phyloP scores from a whole-genome alignment of 2,888 invertebrate species.

The Bhutanitis thaidina region DNA sequence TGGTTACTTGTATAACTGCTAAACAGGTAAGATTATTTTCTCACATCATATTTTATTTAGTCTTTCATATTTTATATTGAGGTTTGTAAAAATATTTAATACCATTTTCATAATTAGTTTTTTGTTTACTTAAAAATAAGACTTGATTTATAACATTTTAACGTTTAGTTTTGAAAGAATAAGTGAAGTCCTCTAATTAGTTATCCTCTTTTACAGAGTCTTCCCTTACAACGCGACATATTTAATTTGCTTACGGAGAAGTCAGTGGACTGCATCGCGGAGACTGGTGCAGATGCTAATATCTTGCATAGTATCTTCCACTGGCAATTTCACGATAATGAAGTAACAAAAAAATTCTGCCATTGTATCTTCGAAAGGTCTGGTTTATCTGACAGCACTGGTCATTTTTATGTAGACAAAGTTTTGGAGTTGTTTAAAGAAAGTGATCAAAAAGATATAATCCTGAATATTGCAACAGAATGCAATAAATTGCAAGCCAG shows the following conservation, averaged over 20 bases:
- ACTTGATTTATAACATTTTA: too few relatives aligned
- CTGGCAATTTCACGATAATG: constrained; percentile 43
- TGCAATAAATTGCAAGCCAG: constrained; percentile 8
- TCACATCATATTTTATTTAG: too few relatives aligned
- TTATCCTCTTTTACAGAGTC: too few relatives aligned
- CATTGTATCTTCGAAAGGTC: constrained; percentile 48
- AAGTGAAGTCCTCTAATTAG: too few relatives aligned
- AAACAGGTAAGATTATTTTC: too few relatives aligned
- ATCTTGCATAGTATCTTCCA: constrained; percentile 31
- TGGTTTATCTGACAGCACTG: constrained; percentile 35
- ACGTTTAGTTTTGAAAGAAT: too few relatives aligned
- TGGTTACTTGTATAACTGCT: too few relatives aligned
- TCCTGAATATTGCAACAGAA: not conserved
- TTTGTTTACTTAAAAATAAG: too few relatives aligned
- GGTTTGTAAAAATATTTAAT: too few relatives aligned
- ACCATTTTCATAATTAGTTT: too few relatives aligned
- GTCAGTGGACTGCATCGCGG: constrained; percentile 28
- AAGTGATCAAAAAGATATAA: constrained; percentile 1
- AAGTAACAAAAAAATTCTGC: constrained; percentile 44
- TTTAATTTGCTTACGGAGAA: constrained; percentile 20
- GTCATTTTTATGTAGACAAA: constrained; percentile 44
- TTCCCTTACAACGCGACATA: not conserved
- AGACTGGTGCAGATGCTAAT: constrained; percentile 25
- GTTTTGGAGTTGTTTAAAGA: constrained; percentile 23
- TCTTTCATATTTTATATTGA: too few relatives aligned